phyloP scores from a whole-genome alignment of 2,888 invertebrate genomes.

The Petrolisthes cinctipes region DNA sequence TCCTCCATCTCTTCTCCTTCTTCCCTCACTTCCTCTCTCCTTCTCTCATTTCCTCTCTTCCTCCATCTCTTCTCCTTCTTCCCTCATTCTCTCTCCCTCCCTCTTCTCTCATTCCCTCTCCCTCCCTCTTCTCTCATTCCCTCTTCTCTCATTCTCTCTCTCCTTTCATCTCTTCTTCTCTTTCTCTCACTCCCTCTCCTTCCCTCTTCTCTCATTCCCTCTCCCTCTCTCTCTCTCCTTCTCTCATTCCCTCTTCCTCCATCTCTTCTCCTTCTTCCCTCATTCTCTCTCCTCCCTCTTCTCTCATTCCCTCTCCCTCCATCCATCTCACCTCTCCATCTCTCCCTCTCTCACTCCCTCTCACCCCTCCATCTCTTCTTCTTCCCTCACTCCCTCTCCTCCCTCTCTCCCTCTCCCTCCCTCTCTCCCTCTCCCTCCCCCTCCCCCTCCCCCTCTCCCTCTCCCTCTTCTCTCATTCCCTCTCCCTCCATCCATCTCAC shows the following conservation, averaged over 20 bases:
- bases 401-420: background rate
- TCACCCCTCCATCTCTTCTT: no score
- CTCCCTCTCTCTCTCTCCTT: background rate
- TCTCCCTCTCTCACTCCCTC: background rate
- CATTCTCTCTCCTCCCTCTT: background rate
- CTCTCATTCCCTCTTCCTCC: constrained; percentile 1
- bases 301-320: background rate
- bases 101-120: no score
- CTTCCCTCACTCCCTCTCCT: background rate
- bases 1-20: background rate
- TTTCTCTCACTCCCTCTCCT: background rate
- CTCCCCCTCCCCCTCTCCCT: no score
- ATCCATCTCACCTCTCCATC: background rate
- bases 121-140: background rate
- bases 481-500: background rate
- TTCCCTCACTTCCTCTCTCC: background rate
- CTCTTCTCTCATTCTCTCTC: background rate
- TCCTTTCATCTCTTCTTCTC: background rate
- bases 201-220: background rate
- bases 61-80: background rate
- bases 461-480: no score
- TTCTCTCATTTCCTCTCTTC: background rate
- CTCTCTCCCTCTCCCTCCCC: background rate
- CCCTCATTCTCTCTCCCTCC: constrained; percentile 8
- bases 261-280: background rate